Base-by-base conservation (phyloP, 2,797 vertebrate genomes). In the Carapus acus region DNA sequence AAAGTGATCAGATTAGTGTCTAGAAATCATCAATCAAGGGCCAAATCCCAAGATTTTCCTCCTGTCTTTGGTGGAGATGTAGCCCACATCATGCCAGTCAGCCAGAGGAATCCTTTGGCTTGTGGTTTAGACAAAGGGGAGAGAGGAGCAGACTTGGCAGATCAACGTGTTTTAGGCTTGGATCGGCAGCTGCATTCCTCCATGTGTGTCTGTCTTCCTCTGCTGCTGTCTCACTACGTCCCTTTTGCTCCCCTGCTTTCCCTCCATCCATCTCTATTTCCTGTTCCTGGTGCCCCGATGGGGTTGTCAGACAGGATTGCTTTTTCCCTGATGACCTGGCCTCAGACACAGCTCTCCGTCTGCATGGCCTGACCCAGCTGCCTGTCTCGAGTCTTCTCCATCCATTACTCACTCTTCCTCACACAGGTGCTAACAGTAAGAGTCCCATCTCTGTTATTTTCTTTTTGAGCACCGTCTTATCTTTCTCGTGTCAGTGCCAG, bases 91-190 rank as follows among this genome's bases (percentile, higher is more conserved):
- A 77, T 72, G 65, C 52, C 69, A 67, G 59, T 65, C 63, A 71
- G 71, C 70, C 54, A 44, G 66, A 77, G 69, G 69, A 84, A 85
- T 83, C 58, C 67, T 81, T 46, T 1, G 53, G 65, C 57, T 75
- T 82, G 77, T 40, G 83, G 82, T 83, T 50, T 47, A 76, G 73
- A 79, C 54, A 2, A n/a, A 61, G 63, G 58, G 65, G 71, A 59
- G 69, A 74, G 73, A 73, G 62, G 44, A 65, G 77, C 72, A 77
- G 71, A 78, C 74, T 80, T 81, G 76, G 74, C 65, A 29, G 45
- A 73, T 62, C 58, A 63, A 62, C 59, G 51, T 65, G 33, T 65
- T 74, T 72, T 24, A 56, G 71, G 54, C 65, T 76, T 81, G 75
- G 77, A 79, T 52, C 64, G 37, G 58, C 41, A 34, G 58, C 65